These are phyloP conservation scores for Fringilla coelebs DNA, from an alignment of 2,797 vertebrate genomes.

Conservation along the genomic window DNA sequence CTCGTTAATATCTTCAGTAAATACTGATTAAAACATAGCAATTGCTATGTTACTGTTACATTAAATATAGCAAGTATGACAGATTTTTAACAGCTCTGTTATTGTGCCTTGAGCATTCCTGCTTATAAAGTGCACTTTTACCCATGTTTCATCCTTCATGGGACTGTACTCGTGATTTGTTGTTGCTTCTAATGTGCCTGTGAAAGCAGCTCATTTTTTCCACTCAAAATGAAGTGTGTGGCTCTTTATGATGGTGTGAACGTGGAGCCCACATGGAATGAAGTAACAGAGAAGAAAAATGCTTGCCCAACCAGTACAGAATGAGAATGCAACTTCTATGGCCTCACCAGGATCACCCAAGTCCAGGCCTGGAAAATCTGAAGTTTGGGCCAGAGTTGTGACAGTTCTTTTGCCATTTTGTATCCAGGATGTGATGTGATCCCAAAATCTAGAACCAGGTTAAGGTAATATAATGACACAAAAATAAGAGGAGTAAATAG, in stretches of 20 bases:
- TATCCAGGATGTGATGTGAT: neutral
- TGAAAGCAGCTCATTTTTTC: neutral
- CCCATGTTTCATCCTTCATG: neutral
- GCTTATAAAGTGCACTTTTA: neutral
- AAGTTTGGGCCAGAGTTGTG: neutral
- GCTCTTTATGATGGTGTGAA: neutral
- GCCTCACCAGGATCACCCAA: neutral
- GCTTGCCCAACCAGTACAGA: neutral
- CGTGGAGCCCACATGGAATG: neutral
- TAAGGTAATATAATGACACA: neutral
- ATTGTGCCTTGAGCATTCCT: neutral
- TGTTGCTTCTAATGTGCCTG: neutral
- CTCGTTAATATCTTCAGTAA: neutral
- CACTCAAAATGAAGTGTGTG: neutral
- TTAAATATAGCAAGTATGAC: neutral
- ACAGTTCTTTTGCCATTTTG: neutral
- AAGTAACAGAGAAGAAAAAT: neutral
- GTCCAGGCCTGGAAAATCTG: neutral
- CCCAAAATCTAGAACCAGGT: neutral
- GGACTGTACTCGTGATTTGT: neutral
- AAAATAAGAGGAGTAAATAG: neutral
- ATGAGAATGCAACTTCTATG: neutral
- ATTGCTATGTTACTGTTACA: neutral
- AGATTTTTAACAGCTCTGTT: neutral
- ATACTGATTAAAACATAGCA: neutral